Conservation (phyloP, 2,888 invertebrate species). For the Tetragonisca angustula region DNA sequence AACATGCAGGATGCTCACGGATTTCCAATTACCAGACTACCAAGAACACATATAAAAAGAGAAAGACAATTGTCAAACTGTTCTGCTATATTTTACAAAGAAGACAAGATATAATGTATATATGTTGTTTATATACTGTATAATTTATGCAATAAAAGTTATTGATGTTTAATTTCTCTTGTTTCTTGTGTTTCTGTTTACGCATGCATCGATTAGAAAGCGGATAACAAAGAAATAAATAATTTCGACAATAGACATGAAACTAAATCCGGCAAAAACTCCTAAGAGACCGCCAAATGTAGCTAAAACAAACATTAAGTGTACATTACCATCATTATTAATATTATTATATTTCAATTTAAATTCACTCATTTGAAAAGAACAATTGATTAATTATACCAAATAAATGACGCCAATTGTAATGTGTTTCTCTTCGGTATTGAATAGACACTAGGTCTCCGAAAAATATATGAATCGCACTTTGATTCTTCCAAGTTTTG, state of each 20-base stretch:
- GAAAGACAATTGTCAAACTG: neutral
- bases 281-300: conserved; percentile 90
- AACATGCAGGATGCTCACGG: conserved; percentile 44
- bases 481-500: conserved; percentile 83
- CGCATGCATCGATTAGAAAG: conserved; percentile 75
- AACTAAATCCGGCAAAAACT: conserved; percentile 89
- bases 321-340: conserved; percentile 12
- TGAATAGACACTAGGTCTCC: conserved; percentile 88
- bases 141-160: conserved; percentile 23
- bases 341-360: conserved; percentile 12
- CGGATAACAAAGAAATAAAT: conserved; percentile 87
- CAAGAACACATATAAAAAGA: neutral
- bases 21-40: conserved; percentile 58
- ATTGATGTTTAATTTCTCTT: neutral
- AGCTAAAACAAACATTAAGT: conserved; percentile 84
- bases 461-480: conserved; percentile 88
- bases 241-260: conserved; percentile 88
- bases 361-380: conserved; percentile 21
- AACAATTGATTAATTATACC: conserved; percentile 83
- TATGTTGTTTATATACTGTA: neutral
- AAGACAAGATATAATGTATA: neutral
- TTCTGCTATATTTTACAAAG: neutral
- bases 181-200: conserved; percentile 12
- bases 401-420: conserved; percentile 89
- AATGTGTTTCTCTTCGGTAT: conserved; percentile 88